Conservation (phyloP, 1,140 invertebrate species). For the Caerostris darwini region DNA sequence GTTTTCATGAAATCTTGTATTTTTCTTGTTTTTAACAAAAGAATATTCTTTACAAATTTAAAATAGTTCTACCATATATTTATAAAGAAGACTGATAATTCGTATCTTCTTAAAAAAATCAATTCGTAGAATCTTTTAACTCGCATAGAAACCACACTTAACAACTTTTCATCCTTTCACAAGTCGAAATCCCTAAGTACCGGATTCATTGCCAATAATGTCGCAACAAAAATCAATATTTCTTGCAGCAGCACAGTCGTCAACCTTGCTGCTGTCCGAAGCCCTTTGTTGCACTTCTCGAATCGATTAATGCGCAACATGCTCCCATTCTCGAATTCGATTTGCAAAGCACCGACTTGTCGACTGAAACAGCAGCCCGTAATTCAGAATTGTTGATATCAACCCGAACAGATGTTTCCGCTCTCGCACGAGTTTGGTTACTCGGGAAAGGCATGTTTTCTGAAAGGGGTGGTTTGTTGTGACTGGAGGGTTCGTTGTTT, state of each 20-base stretch:
- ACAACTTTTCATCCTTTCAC: too few relatives aligned
- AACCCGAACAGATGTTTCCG: not conserved
- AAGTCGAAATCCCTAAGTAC: too few relatives aligned
- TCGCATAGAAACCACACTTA: too few relatives aligned
- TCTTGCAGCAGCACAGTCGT: not conserved
- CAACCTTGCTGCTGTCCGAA: not conserved
- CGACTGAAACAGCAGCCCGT: not conserved
- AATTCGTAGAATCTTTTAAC: too few relatives aligned
- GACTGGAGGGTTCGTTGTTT: too few relatives aligned
- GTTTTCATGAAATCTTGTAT: too few relatives aligned
- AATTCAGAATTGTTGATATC: not conserved
- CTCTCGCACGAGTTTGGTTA: not conserved
- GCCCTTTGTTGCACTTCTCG: not conserved
- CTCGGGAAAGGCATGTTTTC: not conserved
- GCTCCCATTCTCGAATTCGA: not conserved
- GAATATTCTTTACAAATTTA: too few relatives aligned
- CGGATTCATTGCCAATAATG: too few relatives aligned
- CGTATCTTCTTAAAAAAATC: too few relatives aligned
- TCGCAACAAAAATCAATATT: not conserved
- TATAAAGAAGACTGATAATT: too few relatives aligned
- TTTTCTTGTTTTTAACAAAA: too few relatives aligned
- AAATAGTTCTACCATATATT: too few relatives aligned
- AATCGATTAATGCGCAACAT: not conserved
- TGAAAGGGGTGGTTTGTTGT: not conserved
- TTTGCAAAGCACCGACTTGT: not conserved